Evolutionary conservation across 2,797 vertebrate species (phyloP).

Genomic region (Platyrinchus mystaceus): DNA sequence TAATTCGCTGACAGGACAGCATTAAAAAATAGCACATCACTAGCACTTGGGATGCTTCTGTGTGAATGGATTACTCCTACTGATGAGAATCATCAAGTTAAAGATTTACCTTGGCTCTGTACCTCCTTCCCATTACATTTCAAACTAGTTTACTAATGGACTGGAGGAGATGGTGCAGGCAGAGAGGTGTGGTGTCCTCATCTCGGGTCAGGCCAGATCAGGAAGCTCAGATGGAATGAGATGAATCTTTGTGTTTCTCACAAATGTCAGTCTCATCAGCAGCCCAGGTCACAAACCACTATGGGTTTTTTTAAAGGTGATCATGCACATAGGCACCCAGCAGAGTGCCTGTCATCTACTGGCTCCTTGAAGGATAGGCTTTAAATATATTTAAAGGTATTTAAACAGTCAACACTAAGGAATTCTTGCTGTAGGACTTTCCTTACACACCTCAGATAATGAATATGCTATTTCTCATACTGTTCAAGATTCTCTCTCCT

Average conservation of each 20-base stretch:
- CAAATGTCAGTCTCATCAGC: neutral
- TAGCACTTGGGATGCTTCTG: neutral
- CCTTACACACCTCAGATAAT: neutral
- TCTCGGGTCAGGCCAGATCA: neutral
- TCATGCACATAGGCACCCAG: neutral
- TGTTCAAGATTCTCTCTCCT: neutral
- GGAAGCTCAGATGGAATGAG: neutral
- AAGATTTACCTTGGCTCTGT: constrained; percentile 24
- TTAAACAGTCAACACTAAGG: neutral
- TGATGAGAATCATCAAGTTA: constrained; percentile 56
- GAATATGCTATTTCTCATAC: neutral
- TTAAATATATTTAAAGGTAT: neutral
- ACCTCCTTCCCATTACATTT: neutral
- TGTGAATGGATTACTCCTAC: constrained; percentile 3
- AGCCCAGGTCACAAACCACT: neutral
- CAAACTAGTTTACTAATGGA: constrained; percentile 15
- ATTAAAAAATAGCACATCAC: neutral
- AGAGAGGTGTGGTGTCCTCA: neutral
- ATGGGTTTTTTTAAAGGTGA: neutral
- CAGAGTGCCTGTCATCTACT: neutral
- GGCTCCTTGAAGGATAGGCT: neutral
- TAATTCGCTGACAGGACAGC: neutral
- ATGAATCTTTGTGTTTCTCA: neutral
- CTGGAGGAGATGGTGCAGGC: neutral
- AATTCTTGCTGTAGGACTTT: neutral